Percentiles rank a stretch among this genome's conserved stretches.
These are phyloP conservation scores for Pseudomyrmex sp. DNA, from an alignment of 1,140 invertebrate species.

Conservation along the genomic window DNA sequence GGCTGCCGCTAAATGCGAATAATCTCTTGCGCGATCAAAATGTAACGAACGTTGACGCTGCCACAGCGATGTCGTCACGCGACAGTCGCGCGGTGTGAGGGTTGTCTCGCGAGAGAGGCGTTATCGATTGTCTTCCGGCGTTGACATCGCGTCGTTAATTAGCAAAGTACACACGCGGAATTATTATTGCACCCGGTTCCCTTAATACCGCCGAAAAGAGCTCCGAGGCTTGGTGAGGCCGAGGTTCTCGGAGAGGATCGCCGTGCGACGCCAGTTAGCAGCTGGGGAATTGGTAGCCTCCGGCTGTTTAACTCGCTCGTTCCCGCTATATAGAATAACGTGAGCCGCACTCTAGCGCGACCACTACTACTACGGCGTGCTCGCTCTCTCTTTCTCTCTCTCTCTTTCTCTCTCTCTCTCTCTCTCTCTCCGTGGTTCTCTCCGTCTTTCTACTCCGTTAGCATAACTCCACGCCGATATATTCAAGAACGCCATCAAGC, in stretches of 20 bases:
- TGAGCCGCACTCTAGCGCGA: slow-evolving; percentile 54
- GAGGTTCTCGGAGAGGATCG: background rate
- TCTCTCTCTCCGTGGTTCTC: background rate
- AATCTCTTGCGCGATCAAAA: slow-evolving; percentile 36
- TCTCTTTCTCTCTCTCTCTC: background rate
- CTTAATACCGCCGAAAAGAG: slow-evolving; percentile 58
- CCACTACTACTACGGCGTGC: slow-evolving; percentile 43
- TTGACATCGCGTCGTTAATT: slow-evolving; percentile 57
- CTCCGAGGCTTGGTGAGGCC: slow-evolving; percentile 41
- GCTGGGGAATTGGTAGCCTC: slow-evolving; percentile 75
- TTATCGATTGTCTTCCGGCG: slow-evolving; percentile 13
- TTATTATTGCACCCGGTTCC: slow-evolving; percentile 48
- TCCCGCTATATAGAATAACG: slow-evolving; percentile 69
- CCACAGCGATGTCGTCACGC: background rate
- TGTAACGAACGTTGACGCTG: slow-evolving; percentile 7
- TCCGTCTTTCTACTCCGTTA: slow-evolving; percentile 5
- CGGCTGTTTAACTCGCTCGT: slow-evolving; percentile 77
- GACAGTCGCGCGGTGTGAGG: background rate
- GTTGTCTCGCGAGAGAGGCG: background rate
- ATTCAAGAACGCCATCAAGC: slow-evolving; percentile 62
- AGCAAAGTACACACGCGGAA: slow-evolving; percentile 57
- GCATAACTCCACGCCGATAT: slow-evolving; percentile 54
- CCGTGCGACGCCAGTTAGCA: slow-evolving; percentile 73
- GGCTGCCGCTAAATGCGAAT: slow-evolving; percentile 6
- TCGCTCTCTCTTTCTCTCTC: background rate